Base-by-base conservation (phyloP, 2,888 invertebrate species). In the Endotricha flammealis region DNA sequence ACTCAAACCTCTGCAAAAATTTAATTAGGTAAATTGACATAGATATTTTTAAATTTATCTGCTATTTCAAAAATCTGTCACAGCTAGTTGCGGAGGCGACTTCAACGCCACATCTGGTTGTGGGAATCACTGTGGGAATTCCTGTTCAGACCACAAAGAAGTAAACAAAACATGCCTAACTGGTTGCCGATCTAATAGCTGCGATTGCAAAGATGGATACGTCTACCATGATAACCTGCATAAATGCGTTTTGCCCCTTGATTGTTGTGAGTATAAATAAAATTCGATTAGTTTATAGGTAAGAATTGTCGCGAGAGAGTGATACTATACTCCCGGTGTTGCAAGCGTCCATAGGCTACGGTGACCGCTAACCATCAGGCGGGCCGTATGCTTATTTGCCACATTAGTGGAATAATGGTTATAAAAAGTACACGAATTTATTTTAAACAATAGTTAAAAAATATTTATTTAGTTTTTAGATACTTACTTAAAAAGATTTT, bases 101-200 rank as follows among this genome's bases (percentile, higher is more conserved):
- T 43, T 39, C 29, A 78, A 78, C 37, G 78, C 79, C 0, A 69
- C 64, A 1, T 58, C 66, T 0, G 79, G 79, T 5, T 79, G 79
- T 35, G 77, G 78, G 0, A 75, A 78, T 55, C 64, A 69, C 42
- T 79, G 79, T 39, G 76, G 78, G 1, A 67, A 66, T 38, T 64
- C 60, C 1, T 79, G 79, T 32, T 66, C 72, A 0, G 79, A 79
- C 46, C 64, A 70, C 46, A 56, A 46, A 20, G 67, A 73, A 2
- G 41, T 51, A 1, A 71, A 77, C 49, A 77, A 78, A 38, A 75
- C 67, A 0, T 79, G 79, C 39, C 45, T 66, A 1, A 67, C 59
- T 5, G 73, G 76, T 0, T 79, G 79, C 33, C 57, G 67, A 22
- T 74, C 72, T 49, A 78, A 78, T 44, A 63, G 65, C 38, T 79